These are phyloP conservation scores for Hiodon tergisus DNA, from an alignment of 2,113 vertebrate species.

Conservation along the genomic window DNA sequence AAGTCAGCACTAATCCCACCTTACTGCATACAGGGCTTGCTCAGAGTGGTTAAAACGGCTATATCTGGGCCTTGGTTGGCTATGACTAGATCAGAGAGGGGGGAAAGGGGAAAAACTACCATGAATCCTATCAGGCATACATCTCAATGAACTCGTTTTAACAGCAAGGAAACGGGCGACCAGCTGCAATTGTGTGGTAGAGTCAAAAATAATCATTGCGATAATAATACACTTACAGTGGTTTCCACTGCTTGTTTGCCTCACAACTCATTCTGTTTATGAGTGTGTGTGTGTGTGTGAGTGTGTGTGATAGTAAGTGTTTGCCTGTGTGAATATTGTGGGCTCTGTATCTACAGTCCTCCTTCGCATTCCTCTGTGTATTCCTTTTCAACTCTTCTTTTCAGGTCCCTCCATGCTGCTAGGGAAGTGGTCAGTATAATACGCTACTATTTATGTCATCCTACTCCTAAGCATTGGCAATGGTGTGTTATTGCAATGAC, in stretches of 20 bases:
- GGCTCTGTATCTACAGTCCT: no score
- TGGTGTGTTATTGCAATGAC: background rate
- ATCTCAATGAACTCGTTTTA: background rate
- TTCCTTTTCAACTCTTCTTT: background rate
- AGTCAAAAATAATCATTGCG: background rate
- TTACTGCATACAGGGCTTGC: no score
- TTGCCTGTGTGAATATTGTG: background rate
- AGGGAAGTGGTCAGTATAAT: no score
- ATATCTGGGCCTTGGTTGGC: no score
- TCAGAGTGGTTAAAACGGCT: no score
- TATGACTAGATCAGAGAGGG: no score
- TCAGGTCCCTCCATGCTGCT: background rate
- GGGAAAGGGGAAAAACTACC: slow-evolving; percentile 1
- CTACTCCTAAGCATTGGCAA: background rate
- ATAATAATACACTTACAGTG: background rate
- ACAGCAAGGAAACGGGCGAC: background rate
- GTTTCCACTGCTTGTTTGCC: background rate
- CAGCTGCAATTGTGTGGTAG: background rate
- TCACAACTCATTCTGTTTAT: background rate
- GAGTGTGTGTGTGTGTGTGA: background rate
- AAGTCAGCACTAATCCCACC: no score
- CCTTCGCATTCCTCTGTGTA: no score
- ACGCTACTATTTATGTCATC: background rate
- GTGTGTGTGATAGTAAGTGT: background rate
- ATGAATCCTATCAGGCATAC: no score